These are phyloP conservation scores for Anthopleura xanthogrammica DNA, from an alignment of 92 coral and sea anemone species.

Conservation along the genomic window DNA sequence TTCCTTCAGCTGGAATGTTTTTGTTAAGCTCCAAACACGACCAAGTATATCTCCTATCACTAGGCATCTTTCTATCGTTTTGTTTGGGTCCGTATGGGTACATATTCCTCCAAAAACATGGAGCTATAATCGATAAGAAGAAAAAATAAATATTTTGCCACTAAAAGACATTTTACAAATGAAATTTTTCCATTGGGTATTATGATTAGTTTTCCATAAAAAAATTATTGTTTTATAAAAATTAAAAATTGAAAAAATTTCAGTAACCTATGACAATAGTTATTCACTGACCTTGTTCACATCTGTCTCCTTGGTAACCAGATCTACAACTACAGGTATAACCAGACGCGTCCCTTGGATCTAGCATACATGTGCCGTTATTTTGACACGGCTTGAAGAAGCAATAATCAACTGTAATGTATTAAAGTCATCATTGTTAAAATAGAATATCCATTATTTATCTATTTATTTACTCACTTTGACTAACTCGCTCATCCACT, in stretches of 20 bases:
- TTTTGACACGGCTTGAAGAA: conserved; percentile 20
- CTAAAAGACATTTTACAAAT: neutral
- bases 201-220: too few species aligned
- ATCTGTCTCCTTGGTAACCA: conserved; percentile 22
- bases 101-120: conserved; percentile 24
- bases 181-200: too few species aligned
- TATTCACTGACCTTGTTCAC: conserved; percentile 20
- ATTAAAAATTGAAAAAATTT: too few species aligned
- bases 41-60: neutral
- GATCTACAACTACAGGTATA: conserved; percentile 11
- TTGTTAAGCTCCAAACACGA: neutral
- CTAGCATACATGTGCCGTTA: conserved; percentile 8
- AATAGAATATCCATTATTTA: too few species aligned
- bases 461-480: too few species aligned
- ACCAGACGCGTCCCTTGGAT: neutral
- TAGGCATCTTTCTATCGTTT: conserved; percentile 6
- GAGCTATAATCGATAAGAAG: neutral
- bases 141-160: neutral
- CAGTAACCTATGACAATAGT: neutral
- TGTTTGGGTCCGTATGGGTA: conserved; percentile 12
- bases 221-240: too few species aligned
- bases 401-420: conserved; percentile 3
- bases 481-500: too few species aligned
- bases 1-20: conserved; percentile 14
- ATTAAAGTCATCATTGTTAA: neutral